Evolutionary conservation across 2,797 vertebrate genomes (phyloP).

Genomic region (Crocodylus rhombifer): DNA sequence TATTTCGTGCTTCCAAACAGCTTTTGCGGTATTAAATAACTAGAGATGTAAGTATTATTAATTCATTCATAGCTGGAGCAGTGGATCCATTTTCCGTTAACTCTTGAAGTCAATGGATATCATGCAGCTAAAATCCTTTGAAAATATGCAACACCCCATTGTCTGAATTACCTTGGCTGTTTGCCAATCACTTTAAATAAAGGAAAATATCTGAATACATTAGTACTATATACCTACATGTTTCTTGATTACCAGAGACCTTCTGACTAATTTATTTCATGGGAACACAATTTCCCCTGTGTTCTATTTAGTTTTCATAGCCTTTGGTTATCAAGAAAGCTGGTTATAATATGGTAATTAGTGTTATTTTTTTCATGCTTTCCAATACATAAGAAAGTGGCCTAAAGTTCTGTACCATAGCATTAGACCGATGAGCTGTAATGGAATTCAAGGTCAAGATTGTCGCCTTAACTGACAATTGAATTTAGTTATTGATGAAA

Average conservation of each 20-base stretch:
- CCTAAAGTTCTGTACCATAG: neutral
- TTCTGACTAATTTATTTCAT: conserved; percentile 51
- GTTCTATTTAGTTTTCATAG: conserved; percentile 49
- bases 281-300: neutral
- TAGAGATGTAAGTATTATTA: conserved; percentile 25
- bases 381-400: neutral
- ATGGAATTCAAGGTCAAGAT: neutral
- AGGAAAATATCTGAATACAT: conserved; percentile 30
- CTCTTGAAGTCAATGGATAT: conserved; percentile 32
- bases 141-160: conserved; percentile 14
- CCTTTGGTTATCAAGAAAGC: conserved; percentile 50
- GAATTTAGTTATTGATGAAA: conserved; percentile 8
- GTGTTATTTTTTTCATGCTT: neutral
- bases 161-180: conserved; percentile 49
- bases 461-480: neutral
- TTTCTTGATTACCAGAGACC: conserved; percentile 43
- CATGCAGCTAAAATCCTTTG: conserved; percentile 60
- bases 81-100: conserved; percentile 51
- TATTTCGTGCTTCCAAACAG: neutral
- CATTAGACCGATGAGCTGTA: neutral
- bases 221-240: conserved; percentile 30
- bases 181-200: conserved; percentile 58
- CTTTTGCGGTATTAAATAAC: conserved; percentile 25
- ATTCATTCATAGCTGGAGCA: conserved; percentile 42
- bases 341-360: conserved; percentile 13